Conservation (phyloP, 2,888 invertebrate genomes). For the Elysia crispata region DNA sequence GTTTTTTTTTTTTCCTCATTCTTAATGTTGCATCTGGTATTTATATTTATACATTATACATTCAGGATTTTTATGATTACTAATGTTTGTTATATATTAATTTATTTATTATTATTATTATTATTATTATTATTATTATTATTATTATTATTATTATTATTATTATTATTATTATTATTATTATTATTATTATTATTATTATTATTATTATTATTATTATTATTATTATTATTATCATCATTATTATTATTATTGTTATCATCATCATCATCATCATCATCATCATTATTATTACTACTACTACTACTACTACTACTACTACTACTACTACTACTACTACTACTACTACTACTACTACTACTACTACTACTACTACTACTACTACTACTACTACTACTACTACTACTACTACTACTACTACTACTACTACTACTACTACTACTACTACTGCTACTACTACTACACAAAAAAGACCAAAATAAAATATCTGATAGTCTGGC, state of each 20-base stretch:
- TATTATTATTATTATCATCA: neutral
- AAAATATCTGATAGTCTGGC: neutral
- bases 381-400: neutral
- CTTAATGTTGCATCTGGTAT: no score
- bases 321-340: neutral
- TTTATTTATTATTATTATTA: no score
- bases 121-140: no score
- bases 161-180: no score
- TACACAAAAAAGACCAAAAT: no score
- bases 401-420: neutral
- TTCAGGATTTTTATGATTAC: no score
- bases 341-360: neutral
- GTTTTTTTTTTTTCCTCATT: no score
- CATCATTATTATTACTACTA: neutral
- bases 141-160: no score
- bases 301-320: neutral
- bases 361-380: neutral
- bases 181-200: no score
- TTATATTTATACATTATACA: no score
- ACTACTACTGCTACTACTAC: neutral
- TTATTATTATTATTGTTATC: neutral
- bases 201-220: neutral
- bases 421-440: neutral
- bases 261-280: neutral
- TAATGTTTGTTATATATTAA: no score